Percentiles rank a stretch among this genome's conserved stretches.
These are phyloP conservation scores for Galagoides demidoff DNA, from an alignment of 2,797 vertebrate species.

Conservation along the genomic window DNA sequence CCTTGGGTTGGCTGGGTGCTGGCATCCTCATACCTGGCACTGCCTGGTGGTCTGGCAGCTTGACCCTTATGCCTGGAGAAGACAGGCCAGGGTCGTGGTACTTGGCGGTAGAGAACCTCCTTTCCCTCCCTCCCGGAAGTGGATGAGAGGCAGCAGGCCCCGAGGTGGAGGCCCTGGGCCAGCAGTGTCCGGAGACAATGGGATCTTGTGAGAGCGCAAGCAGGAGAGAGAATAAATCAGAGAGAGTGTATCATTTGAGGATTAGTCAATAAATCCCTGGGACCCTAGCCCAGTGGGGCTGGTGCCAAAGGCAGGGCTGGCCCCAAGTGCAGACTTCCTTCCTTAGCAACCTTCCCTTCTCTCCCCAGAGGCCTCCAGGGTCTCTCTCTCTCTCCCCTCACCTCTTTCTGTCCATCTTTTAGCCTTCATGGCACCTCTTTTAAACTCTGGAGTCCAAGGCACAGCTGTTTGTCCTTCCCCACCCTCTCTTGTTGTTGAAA, in stretches of 20 bases:
- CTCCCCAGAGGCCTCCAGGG: not conserved
- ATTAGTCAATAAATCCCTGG: slow-evolving; percentile 76
- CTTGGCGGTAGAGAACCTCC: not conserved
- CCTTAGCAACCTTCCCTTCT: not conserved
- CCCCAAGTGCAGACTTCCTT: not conserved
- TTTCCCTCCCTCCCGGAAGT: not conserved
- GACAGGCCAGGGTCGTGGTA: not conserved
- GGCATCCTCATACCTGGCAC: slow-evolving; percentile 18
- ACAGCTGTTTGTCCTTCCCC: not conserved
- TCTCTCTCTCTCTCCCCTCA: not conserved
- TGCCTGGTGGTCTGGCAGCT: not conserved
- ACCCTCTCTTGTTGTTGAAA: no score
- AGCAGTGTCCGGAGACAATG: slow-evolving; percentile 51
- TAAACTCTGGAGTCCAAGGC: not conserved
- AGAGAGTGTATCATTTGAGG: slow-evolving; percentile 70
- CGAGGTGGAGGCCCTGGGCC: not conserved
- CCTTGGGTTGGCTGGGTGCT: not conserved
- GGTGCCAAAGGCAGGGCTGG: slow-evolving; percentile 63
- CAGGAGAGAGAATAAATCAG: slow-evolving; percentile 35
- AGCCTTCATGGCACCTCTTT: not conserved
- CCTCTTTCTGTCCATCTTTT: not conserved
- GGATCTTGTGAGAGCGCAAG: slow-evolving; percentile 57
- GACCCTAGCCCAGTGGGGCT: slow-evolving; percentile 78
- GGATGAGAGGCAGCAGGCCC: not conserved
- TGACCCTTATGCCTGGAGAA: not conserved